Conservation (phyloP, 2,113 vertebrate genomes). For the Capra hircus region DNA sequence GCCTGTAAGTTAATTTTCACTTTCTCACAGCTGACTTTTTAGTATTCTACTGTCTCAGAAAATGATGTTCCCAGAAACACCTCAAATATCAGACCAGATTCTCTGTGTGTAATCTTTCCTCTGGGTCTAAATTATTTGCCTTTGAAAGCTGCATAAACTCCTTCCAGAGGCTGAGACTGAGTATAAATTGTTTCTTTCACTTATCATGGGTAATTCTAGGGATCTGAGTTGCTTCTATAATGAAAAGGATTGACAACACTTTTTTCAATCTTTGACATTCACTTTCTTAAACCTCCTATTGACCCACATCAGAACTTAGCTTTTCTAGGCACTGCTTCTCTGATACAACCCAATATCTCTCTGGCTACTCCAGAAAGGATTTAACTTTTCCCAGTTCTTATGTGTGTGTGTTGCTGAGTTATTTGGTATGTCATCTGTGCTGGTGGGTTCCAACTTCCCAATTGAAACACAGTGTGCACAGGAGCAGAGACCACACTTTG, state of each 20-base stretch:
- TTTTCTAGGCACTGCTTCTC: background rate
- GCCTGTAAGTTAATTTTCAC: constrained; percentile 64
- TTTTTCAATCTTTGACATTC: background rate
- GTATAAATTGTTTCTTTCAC: constrained; percentile 33
- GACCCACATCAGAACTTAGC: background rate
- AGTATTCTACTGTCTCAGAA: constrained; percentile 47
- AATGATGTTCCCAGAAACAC: constrained; percentile 41
- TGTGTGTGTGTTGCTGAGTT: background rate
- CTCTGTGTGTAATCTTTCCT: constrained; percentile 35
- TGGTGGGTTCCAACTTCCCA: background rate
- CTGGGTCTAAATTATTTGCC: constrained; percentile 55
- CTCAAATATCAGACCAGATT: constrained; percentile 54
- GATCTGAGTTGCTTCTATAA: constrained; percentile 1
- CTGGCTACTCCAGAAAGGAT: background rate
- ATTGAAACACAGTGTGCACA: background rate
- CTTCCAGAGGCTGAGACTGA: background rate
- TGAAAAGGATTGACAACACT: background rate
- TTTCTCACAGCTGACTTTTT: constrained; percentile 53
- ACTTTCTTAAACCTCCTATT: background rate
- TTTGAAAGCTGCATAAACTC: constrained; percentile 58
- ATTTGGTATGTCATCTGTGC: background rate
- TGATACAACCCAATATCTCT: background rate
- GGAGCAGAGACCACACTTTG: background rate
- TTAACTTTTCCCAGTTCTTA: background rate
- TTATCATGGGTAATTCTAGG: constrained; percentile 30